Conservation (phyloP, 1,140 invertebrate genomes). For the Drosophila dunni region DNA sequence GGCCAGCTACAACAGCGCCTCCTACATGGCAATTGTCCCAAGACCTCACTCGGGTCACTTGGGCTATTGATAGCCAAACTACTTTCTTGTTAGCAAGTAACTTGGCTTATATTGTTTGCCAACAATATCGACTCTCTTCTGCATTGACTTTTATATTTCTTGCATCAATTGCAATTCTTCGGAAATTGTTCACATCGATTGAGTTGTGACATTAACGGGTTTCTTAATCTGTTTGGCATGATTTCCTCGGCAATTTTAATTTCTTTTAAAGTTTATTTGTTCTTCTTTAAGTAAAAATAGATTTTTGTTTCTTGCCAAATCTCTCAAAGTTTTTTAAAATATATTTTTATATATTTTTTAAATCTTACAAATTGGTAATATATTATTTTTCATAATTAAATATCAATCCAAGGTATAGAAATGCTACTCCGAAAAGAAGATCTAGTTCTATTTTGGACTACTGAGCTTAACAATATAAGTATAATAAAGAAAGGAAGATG, state of each 20-base stretch:
- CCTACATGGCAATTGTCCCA: constrained; percentile 68
- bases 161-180: constrained; percentile 44
- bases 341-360: too few relatives aligned
- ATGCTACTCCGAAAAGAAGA: too few relatives aligned
- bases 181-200: constrained; percentile 26
- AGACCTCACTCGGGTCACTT: constrained; percentile 38
- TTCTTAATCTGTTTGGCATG: background rate
- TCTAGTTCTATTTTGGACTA: too few relatives aligned
- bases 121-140: constrained; percentile 49
- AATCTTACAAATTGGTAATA: too few relatives aligned
- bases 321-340: too few relatives aligned
- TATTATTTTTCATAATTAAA: too few relatives aligned
- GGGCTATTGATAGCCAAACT: constrained; percentile 72
- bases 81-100: constrained; percentile 74
- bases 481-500: too few relatives aligned
- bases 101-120: constrained; percentile 42
- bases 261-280: too few relatives aligned
- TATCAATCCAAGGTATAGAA: too few relatives aligned
- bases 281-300: too few relatives aligned
- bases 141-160: constrained; percentile 25
- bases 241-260: background rate
- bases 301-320: too few relatives aligned
- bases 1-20: constrained; percentile 60
- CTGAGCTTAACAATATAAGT: too few relatives aligned
- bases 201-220: constrained; percentile 9